Base-by-base conservation (phyloP, 92 coral and sea anemone species). In the Umimayanthus kanabou region DNA sequence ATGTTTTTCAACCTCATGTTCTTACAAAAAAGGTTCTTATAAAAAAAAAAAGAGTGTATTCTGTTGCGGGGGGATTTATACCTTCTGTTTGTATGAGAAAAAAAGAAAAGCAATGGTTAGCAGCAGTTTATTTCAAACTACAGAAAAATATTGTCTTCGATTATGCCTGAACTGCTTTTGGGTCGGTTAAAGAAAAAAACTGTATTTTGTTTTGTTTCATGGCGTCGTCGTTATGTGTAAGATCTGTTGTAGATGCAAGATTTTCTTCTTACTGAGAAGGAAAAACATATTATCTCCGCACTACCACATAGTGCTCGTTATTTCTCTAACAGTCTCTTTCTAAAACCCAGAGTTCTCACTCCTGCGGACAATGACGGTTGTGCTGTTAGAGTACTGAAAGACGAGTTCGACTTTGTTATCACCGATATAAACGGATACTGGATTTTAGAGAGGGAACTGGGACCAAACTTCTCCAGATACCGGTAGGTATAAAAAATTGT, bases 381-480 rank as follows among this genome's bases (percentile, higher is more conserved):
- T 33, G 87, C 87, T 13, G 28, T 78, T 43, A 83, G 87, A 71
- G 28, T n/a, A 8, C 23, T 83, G 45, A 70, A 55, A 71, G 87
- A 83, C 77, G n/a, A 70, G n/a, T 83, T 83, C 37, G 87, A 83
- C 74, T 83, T 67, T 33, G 42, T 83, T 45, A 1, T 83, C 45
- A 69, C 77, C 43, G 87, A 83, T 83, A 83, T 83, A 42, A 45
- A 83, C 69, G 87, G 87, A 5, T 83, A 83, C 77, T 69, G 66
- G 87, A 83, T 83, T 25, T 47, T 83, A 29, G 49, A 83, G 66
- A 43, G 87, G 43, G 64, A 69, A 33, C 64, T 70, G 40, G 78
- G 78, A 16, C 87, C 87, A 47, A 83, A 83, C 77, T 83, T 83
- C 66, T 83, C 87, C 15, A 83, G 79, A 83, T 83, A 83, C 18